Percentiles rank a stretch among this genome's conserved stretches.
Conservation (phyloP, 2,888 invertebrate genomes). For the Sicus ferrugineus region DNA sequence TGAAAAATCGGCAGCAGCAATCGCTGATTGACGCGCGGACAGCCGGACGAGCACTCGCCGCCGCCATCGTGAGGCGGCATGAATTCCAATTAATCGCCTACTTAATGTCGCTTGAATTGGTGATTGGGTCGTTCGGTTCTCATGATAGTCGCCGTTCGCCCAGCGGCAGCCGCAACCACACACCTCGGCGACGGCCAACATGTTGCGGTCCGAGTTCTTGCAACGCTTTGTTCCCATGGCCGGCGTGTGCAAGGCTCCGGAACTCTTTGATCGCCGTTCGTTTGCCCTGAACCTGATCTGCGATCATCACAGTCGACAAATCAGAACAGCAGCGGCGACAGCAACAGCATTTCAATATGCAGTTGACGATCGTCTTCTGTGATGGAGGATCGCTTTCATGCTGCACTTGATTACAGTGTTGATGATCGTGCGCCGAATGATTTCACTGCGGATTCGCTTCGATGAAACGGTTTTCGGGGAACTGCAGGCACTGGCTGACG, state of each 20-base stretch:
- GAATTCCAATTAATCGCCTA: constrained; percentile 23
- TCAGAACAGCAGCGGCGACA: not conserved
- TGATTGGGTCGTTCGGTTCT: constrained; percentile 1
- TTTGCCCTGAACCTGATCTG: not conserved
- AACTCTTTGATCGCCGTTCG: constrained; percentile 2
- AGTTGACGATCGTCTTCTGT: not conserved
- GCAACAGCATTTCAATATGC: not conserved
- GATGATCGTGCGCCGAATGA: not conserved
- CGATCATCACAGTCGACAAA: not conserved
- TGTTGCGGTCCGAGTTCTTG: constrained; percentile 12
- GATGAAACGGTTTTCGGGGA: not conserved
- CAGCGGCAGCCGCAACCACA: not conserved
- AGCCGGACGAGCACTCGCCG: not conserved
- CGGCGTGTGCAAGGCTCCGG: not conserved
- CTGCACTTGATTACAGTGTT: not conserved
- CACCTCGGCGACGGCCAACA: not conserved
- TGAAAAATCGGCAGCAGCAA: constrained; percentile 1
- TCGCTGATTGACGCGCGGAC: not conserved
- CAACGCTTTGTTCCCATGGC: constrained; percentile 15
- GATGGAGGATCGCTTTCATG: not conserved
- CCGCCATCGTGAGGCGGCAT: not conserved
- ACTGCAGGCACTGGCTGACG: not conserved
- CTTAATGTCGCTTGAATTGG: not conserved
- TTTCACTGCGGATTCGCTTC: not conserved
- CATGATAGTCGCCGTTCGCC: not conserved